A percentile compares a stretch with the other conserved stretches of the same genome.
Conservation (phyloP, 2,113 vertebrate genomes). For the Grammomys surdaster region DNA sequence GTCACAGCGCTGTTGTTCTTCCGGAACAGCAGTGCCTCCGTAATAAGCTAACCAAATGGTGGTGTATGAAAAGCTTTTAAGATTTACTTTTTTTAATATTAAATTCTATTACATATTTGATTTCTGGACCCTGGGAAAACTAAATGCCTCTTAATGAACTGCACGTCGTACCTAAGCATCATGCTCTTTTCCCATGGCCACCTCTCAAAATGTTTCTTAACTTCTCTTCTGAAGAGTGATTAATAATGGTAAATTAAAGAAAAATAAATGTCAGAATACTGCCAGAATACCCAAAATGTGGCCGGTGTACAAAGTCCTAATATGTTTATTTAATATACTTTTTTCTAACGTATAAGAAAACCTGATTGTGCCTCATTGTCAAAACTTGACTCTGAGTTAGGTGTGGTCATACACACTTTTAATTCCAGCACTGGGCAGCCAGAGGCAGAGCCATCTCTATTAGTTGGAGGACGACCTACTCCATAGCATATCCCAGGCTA, state of each 20-base stretch:
- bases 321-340: conserved; percentile 12
- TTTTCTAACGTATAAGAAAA: neutral
- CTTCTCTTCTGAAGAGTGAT: conserved; percentile 56
- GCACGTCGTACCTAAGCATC: neutral
- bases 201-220: conserved; percentile 22
- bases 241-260: conserved; percentile 52
- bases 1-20: neutral
- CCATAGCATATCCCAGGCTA: neutral
- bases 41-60: neutral
- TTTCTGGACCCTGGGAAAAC: neutral
- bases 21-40: neutral
- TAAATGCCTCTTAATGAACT: conserved; percentile 10
- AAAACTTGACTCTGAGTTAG: conserved; percentile 16
- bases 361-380: conserved; percentile 9
- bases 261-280: conserved; percentile 37
- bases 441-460: neutral
- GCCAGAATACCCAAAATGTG: neutral
- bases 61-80: neutral
- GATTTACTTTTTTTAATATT: neutral
- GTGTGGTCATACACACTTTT: neutral
- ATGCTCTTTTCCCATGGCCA: neutral
- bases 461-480: neutral
- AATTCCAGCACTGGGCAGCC: neutral
- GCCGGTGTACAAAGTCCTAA: neutral
- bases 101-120: neutral